Evolutionary conservation across 2,888 invertebrate species (phyloP).

Genomic region (Lasius fuliginosus): DNA sequence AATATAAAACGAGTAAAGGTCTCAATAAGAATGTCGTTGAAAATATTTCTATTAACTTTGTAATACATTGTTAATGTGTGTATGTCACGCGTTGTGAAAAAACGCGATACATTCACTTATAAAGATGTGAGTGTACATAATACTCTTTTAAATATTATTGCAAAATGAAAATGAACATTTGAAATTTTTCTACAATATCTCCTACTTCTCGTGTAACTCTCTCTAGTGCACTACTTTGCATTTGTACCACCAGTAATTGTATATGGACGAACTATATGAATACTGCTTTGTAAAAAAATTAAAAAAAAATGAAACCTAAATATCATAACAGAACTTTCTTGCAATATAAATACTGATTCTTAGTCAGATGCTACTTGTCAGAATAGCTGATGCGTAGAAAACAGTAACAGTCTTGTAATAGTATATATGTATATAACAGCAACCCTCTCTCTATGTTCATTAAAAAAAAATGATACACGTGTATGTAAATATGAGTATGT

Average conservation of each 20-base stretch:
- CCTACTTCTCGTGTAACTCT: conserved; percentile 17
- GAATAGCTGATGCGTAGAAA: conserved; percentile 15
- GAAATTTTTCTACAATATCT: conserved; percentile 36
- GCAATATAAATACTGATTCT: conserved; percentile 12
- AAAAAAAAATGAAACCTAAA: background rate
- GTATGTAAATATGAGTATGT: background rate
- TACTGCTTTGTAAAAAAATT: conserved; percentile 35
- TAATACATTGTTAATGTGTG: background rate
- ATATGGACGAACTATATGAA: conserved; percentile 55
- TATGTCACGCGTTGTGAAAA: conserved; percentile 8
- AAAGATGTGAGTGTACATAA: conserved; percentile 13
- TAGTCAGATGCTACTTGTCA: background rate
- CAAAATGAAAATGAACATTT: conserved; percentile 12
- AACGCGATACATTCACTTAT: background rate
- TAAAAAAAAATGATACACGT: conserved; percentile 22
- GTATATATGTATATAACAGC: background rate
- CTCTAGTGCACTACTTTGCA: conserved; percentile 51
- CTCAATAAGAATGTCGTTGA: background rate
- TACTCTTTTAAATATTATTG: background rate
- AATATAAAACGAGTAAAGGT: conserved; percentile 30
- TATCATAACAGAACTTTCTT: background rate
- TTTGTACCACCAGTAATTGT: conserved; percentile 53
- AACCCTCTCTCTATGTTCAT: background rate
- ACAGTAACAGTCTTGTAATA: conserved; percentile 32
- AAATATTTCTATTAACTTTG: conserved; percentile 36